A percentile compares a stretch with the other conserved stretches of the same genome.
phyloP scores from a whole-genome alignment of 1,140 invertebrate species.

The Penaeus vannamei region DNA sequence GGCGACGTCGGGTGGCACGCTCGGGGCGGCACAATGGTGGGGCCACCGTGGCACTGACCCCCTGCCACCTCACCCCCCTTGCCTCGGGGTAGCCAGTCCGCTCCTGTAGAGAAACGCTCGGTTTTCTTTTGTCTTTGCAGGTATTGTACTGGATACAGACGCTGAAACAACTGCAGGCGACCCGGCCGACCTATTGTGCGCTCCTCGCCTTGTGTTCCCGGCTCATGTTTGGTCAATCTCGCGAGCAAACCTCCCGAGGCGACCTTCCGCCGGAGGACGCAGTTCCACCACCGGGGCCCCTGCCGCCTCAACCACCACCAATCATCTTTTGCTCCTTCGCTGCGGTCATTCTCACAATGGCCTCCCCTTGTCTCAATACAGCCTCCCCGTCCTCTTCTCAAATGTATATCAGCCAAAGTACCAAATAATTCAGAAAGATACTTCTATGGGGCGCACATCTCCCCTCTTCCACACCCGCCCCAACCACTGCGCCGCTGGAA shows the following conservation, averaged over 20 bases:
- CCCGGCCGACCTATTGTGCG: conserved; percentile 21
- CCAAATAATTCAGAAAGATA: too few relatives aligned
- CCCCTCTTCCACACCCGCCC: too few relatives aligned
- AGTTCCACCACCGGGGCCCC: too few relatives aligned
- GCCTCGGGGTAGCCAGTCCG: conserved; percentile 5
- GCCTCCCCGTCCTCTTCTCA: too few relatives aligned
- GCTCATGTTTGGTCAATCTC: conserved; percentile 49
- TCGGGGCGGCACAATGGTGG: conserved; percentile 20
- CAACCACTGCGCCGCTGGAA: too few relatives aligned
- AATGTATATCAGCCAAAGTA: too few relatives aligned
- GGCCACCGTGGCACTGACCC: conserved; percentile 4
- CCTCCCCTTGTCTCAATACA: too few relatives aligned
- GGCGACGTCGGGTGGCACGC: conserved; percentile 17
- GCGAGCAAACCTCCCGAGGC: conserved; percentile 36
- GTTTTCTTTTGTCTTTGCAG: conserved; percentile 53
- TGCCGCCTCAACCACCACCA: too few relatives aligned
- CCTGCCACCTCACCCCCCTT: neutral
- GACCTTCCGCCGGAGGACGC: too few relatives aligned
- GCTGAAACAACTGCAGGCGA: conserved; percentile 48
- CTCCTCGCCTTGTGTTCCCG: conserved; percentile 14
- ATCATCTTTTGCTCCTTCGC: too few relatives aligned
- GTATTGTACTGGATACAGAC: conserved; percentile 44
- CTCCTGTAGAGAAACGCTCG: conserved; percentile 40
- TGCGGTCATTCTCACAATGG: too few relatives aligned
- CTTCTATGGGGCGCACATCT: too few relatives aligned